Evolutionary conservation across 2,113 vertebrate species (phyloP).

Genomic region (Uria aalge): DNA sequence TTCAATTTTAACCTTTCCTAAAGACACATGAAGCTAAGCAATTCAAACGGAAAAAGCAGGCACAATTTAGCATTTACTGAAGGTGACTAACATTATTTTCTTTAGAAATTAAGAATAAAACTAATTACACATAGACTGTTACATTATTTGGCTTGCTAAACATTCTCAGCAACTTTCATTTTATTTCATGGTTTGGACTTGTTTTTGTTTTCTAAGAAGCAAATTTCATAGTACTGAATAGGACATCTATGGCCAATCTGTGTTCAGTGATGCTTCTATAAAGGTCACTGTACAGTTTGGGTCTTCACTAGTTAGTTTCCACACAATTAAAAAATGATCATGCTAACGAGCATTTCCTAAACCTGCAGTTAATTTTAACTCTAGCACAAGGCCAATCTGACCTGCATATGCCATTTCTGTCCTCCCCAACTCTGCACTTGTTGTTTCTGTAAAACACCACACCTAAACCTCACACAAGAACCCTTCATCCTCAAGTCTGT

Average conservation of each 20-base stretch:
- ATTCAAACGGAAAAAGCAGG: background rate
- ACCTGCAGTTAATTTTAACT: background rate
- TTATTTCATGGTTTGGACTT: background rate
- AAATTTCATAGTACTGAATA: background rate
- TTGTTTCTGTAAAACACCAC: background rate
- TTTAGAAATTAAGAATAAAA: background rate
- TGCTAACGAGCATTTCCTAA: background rate
- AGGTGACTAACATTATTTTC: background rate
- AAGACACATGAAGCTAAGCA: background rate
- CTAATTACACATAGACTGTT: background rate
- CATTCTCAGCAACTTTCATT: background rate
- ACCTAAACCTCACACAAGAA: background rate
- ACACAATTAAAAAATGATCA: background rate
- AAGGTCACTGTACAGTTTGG: background rate
- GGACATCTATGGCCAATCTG: background rate
- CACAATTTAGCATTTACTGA: background rate
- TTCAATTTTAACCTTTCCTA: background rate
- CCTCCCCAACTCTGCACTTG: background rate
- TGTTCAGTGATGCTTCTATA: background rate
- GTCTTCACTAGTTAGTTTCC: background rate
- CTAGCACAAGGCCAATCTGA: background rate
- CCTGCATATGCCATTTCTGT: background rate
- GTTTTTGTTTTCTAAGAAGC: background rate
- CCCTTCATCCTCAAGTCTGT: background rate
- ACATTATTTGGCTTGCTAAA: background rate